These are phyloP conservation scores for Drosophila mulleri DNA, from an alignment of 2,888 invertebrate species.

Conservation along the genomic window DNA sequence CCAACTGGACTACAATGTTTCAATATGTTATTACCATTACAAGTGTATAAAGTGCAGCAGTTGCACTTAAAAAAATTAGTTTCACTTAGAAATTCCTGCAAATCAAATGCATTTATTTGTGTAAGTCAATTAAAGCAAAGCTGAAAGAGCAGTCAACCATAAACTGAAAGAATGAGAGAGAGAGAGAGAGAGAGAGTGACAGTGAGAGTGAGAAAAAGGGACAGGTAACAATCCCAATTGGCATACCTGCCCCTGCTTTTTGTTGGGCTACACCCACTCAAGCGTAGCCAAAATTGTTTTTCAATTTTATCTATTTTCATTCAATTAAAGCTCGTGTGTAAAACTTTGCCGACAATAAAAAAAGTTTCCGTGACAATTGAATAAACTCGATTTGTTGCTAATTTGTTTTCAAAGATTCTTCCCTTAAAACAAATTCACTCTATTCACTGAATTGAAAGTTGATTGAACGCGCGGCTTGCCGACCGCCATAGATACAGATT, in stretches of 20 bases:
- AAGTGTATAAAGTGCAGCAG: slow-evolving; percentile 2
- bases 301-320: slow-evolving; percentile 44
- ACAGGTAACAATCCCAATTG: slow-evolving; percentile 7
- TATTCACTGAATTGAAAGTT: slow-evolving; percentile 1
- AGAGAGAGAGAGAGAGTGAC: background rate
- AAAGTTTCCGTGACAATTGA: slow-evolving; percentile 13
- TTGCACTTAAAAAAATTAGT: slow-evolving; percentile 4
- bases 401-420: slow-evolving; percentile 15
- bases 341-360: slow-evolving; percentile 7
- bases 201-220: background rate
- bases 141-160: slow-evolving; percentile 34
- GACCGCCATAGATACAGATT: background rate
- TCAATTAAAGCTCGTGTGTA: slow-evolving; percentile 53
- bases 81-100: background rate
- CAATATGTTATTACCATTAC: background rate
- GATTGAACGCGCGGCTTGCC: background rate
- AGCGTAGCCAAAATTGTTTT: slow-evolving; percentile 56
- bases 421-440: slow-evolving; percentile 9
- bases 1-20: background rate
- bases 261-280: slow-evolving; percentile 18
- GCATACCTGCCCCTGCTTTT: background rate
- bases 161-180: background rate
- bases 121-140: slow-evolving; percentile 12
- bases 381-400: slow-evolving; percentile 16
- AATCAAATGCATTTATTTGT: slow-evolving; percentile 1